phyloP scores from a whole-genome alignment of 2,888 invertebrate species.

The Atrina japonica region DNA sequence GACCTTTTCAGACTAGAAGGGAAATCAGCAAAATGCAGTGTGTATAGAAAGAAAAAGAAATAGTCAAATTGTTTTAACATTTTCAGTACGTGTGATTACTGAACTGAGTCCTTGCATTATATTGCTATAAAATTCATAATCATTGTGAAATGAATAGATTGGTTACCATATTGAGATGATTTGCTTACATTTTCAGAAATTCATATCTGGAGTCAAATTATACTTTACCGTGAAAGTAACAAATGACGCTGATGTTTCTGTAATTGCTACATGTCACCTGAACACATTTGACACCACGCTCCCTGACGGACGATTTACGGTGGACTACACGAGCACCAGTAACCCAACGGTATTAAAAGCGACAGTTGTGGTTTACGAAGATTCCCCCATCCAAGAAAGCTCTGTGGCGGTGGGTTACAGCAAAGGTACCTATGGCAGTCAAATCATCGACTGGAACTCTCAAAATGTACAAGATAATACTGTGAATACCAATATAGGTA shows the following conservation, averaged over 20 bases:
- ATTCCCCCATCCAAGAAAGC: conserved; percentile 47
- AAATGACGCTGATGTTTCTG: conserved; percentile 57
- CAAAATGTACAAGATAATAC: conserved; percentile 10
- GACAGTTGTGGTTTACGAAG: conserved; percentile 58
- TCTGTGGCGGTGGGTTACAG: conserved; percentile 52
- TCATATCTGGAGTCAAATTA: conserved; percentile 55
- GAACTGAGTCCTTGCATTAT: too few species aligned
- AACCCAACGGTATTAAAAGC: conserved; percentile 58
- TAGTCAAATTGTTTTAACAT: too few species aligned
- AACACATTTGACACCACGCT: conserved; percentile 62
- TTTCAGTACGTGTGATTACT: too few species aligned
- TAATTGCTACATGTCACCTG: conserved; percentile 56
- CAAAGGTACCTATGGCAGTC: conserved; percentile 50
- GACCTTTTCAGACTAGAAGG: too few species aligned
- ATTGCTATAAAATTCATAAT: too few species aligned
- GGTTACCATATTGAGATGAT: too few species aligned
- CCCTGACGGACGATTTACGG: conserved; percentile 57
- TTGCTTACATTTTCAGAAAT: conserved; percentile 33
- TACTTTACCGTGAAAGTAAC: conserved; percentile 62
- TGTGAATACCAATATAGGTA: conserved; percentile 11
- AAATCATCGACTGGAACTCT: conserved; percentile 47
- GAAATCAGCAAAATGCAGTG: too few species aligned
- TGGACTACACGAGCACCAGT: conserved; percentile 58
- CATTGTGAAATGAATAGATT: too few species aligned
- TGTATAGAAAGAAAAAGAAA: too few species aligned